Evolutionary conservation across 2,888 invertebrate genomes (phyloP).

Genomic region (Eupithecia subfuscata): DNA sequence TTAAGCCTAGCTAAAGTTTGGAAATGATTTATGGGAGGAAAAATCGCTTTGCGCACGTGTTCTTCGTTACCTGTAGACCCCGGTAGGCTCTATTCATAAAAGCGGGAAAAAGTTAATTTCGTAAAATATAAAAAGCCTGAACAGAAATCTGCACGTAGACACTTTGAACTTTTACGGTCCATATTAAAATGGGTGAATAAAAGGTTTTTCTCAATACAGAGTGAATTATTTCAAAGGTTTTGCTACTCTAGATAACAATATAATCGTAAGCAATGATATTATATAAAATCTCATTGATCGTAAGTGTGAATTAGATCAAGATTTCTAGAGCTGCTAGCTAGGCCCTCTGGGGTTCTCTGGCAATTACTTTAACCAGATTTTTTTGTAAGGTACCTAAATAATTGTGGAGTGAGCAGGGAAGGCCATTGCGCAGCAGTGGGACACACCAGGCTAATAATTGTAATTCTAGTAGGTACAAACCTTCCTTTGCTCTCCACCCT

Average conservation of each 20-base stretch:
- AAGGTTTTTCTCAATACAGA: not conserved
- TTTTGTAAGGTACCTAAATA: too few species aligned
- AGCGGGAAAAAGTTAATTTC: slow-evolving; percentile 10
- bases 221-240: not conserved
- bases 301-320: not conserved
- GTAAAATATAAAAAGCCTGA: not conserved
- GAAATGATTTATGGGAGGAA: slow-evolving; percentile 64
- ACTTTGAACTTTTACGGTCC: slow-evolving; percentile 2
- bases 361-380: not conserved
- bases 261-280: too few species aligned
- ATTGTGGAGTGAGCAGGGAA: too few species aligned
- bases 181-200: not conserved
- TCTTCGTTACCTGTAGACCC: slow-evolving; percentile 38
- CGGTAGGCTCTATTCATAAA: slow-evolving; percentile 22
- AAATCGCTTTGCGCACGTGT: slow-evolving; percentile 48
- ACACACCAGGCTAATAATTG: too few species aligned
- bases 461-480: too few species aligned
- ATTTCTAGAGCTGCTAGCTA: not conserved
- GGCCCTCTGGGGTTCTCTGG: not conserved
- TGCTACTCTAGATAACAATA: not conserved
- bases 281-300: too few species aligned
- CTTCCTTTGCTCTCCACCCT: too few species aligned
- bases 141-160: slow-evolving; percentile 2
- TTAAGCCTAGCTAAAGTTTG: slow-evolving; percentile 50
- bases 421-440: not conserved